phyloP scores from a whole-genome alignment of 35 echinoderm and acorn worm genomes.

The Amphiura filiformis region DNA sequence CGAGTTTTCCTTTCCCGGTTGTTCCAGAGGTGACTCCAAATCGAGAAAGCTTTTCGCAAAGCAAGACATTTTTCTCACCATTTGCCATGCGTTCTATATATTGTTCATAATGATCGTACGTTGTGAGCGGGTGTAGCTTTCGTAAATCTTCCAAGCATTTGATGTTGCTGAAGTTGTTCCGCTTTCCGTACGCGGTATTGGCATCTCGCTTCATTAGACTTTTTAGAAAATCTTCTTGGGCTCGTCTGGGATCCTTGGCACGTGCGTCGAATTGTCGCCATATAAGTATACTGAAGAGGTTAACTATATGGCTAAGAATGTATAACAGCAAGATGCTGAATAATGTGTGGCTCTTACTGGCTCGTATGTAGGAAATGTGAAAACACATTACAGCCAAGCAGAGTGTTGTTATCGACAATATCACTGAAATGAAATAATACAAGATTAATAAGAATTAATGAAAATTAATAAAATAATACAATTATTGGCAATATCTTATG shows the following conservation, averaged over 20 bases:
- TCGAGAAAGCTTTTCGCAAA: neutral
- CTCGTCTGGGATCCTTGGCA: neutral
- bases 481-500: too few relatives aligned
- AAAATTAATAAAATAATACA: too few relatives aligned
- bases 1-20: constrained; percentile 47
- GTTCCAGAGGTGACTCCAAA: constrained; percentile 69
- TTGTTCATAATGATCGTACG: constrained; percentile 57
- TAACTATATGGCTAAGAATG: too few relatives aligned
- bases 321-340: neutral
- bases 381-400: neutral
- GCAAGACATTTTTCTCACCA: constrained; percentile 66
- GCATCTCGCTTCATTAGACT: constrained; percentile 3
- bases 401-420: too few relatives aligned
- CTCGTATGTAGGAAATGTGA: neutral
- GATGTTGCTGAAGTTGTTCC: constrained; percentile 31
- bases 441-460: too few relatives aligned
- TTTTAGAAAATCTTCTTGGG: constrained; percentile 53
- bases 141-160: constrained; percentile 34
- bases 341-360: neutral
- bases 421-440: too few relatives aligned
- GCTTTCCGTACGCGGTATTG: constrained; percentile 50
- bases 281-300: neutral
- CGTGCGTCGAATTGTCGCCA: neutral
- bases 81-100: constrained; percentile 55
- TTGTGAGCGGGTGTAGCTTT: constrained; percentile 55